Conservation (phyloP, 92 coral and sea anemone genomes). For the Phenganax stokvisi region DNA sequence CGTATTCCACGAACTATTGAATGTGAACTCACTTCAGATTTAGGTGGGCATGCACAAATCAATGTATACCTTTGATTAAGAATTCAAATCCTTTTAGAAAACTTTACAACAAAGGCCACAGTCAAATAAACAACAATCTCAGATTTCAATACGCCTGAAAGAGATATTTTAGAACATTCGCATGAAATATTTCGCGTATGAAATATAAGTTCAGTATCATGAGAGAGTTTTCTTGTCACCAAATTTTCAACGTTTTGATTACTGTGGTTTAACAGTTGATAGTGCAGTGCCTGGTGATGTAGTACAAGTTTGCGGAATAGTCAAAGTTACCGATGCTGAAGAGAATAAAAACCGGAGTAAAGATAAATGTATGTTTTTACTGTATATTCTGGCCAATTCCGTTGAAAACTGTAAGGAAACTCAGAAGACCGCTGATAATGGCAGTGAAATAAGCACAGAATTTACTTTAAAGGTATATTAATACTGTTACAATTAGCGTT, state of each 20-base stretch:
- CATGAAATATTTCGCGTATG: too few species aligned
- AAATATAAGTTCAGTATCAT: too few species aligned
- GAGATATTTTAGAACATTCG: too few species aligned
- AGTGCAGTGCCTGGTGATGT: conserved; percentile 97
- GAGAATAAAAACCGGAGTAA: conserved; percentile 72
- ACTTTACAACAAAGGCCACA: too few species aligned
- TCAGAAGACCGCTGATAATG: conserved; percentile 52
- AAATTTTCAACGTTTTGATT: background rate
- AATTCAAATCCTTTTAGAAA: too few species aligned
- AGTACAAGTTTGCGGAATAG: conserved; percentile 83
- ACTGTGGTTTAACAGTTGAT: conserved; percentile 58
- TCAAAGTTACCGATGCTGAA: conserved; percentile 75
- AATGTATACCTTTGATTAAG: too few species aligned
- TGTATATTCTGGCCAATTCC: conserved; percentile 82
- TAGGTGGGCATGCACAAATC: conserved; percentile 51
- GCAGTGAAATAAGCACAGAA: conserved; percentile 73
- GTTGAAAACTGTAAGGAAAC: conserved; percentile 81
- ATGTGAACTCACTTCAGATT: conserved; percentile 89
- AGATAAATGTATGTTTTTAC: conserved; percentile 92
- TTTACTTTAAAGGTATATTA: conserved; percentile 74
- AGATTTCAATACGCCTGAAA: too few species aligned
- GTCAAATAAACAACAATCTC: too few species aligned
- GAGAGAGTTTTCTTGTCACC: background rate
- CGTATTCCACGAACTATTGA: conserved; percentile 95
- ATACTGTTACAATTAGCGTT: too few species aligned